A percentile compares a stretch with the other conserved stretches of the same genome.
Evolutionary conservation across 2,888 invertebrate species (phyloP).

Genomic region (Eupsilia transversa): DNA sequence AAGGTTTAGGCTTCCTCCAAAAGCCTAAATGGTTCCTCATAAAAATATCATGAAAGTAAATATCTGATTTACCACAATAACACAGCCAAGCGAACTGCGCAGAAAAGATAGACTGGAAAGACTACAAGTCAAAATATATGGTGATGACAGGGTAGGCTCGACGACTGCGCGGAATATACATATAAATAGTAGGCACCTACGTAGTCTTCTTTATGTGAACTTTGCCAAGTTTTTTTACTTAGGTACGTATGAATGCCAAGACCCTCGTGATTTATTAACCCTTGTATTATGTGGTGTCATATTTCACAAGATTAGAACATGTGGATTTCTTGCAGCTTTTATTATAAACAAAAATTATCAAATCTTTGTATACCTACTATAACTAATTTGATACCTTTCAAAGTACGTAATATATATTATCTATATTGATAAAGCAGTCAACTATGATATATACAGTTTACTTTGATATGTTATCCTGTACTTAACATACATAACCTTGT

Average conservation of each 20-base stretch:
- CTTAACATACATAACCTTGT: constrained; percentile 47
- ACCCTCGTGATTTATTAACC: constrained; percentile 58
- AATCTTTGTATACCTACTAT: background rate
- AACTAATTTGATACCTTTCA: too few species aligned
- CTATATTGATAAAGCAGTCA: background rate
- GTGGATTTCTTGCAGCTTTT: constrained; percentile 31
- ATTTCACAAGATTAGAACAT: constrained; percentile 47
- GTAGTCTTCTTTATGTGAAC: constrained; percentile 46
- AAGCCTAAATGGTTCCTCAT: constrained; percentile 35
- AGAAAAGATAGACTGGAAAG: constrained; percentile 33
- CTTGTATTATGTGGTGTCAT: constrained; percentile 51
- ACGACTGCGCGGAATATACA: constrained; percentile 40
- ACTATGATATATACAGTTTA: constrained; percentile 4
- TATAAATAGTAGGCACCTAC: constrained; percentile 46
- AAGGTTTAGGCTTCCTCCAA: constrained; percentile 2
- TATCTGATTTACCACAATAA: constrained; percentile 42
- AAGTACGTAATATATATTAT: constrained; percentile 2
- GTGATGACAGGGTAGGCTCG: constrained; percentile 51
- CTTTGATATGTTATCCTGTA: constrained; percentile 20
- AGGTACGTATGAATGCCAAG: constrained; percentile 54
- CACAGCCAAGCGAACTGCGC: constrained; percentile 33
- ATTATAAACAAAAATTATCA: constrained; percentile 16
- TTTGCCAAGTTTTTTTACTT: constrained; percentile 64
- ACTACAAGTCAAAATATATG: constrained; percentile 60
- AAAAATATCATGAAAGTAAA: constrained; percentile 55